Percentiles rank a stretch among this genome's conserved stretches.
Evolutionary conservation across 2,888 invertebrate genomes (phyloP).

Genomic region (Cosmorhoe ocellata): DNA sequence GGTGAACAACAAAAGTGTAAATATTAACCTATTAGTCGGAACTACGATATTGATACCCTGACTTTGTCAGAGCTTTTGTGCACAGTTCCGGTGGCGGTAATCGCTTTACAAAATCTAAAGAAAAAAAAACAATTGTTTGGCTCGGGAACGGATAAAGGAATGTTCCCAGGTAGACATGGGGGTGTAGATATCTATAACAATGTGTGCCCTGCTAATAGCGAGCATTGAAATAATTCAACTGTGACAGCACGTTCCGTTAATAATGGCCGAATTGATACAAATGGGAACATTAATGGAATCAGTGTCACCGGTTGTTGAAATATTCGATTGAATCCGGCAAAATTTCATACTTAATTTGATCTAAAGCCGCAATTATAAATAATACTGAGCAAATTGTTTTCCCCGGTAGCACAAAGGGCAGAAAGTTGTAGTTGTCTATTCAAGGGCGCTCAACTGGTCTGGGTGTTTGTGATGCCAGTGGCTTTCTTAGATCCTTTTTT

Average conservation of each 20-base stretch:
- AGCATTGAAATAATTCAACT: constrained; percentile 56
- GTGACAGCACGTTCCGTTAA: constrained; percentile 57
- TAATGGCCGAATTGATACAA: constrained; percentile 56
- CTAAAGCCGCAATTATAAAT: constrained; percentile 23
- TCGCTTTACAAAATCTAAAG: constrained; percentile 60
- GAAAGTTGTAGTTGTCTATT: constrained; percentile 43
- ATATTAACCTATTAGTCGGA: constrained; percentile 75
- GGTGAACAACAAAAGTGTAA: constrained; percentile 66
- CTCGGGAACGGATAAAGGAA: constrained; percentile 59
- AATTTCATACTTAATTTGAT: constrained; percentile 34
- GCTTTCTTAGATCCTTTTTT: constrained; percentile 64
- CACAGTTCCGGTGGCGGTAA: constrained; percentile 74
- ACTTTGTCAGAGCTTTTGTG: constrained; percentile 72
- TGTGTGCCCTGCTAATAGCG: constrained; percentile 49
- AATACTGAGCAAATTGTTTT: constrained; percentile 13
- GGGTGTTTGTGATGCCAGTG: constrained; percentile 57
- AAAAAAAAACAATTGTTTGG: constrained; percentile 67
- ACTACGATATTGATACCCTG: constrained; percentile 74
- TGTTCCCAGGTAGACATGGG: constrained; percentile 70
- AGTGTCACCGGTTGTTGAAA: constrained; percentile 43
- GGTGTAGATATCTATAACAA: constrained; percentile 55
- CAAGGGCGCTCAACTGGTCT: constrained; percentile 45
- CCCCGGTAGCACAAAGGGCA: constrained; percentile 37
- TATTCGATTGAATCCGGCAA: constrained; percentile 34
- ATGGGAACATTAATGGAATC: constrained; percentile 52